A percentile compares a stretch with the other conserved stretches of the same genome.
phyloP scores from a whole-genome alignment of 2,113 vertebrate species.

The Petaurus breviceps region DNA sequence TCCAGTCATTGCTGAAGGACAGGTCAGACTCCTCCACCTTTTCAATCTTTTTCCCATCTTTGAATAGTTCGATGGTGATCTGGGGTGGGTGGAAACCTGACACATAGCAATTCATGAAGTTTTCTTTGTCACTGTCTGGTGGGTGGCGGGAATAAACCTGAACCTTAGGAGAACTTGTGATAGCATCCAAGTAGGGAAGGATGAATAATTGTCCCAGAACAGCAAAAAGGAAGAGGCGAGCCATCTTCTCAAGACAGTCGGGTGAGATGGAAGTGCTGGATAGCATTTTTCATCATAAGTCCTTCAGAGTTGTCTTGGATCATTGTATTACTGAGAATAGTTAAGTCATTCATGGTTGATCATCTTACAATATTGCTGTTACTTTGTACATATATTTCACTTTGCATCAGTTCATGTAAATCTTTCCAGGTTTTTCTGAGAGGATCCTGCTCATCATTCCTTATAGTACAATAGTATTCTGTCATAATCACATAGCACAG shows the following conservation, averaged over 20 bases:
- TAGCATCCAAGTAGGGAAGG: neutral
- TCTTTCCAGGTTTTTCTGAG: no score
- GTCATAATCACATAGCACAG: no score
- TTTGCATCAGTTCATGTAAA: no score
- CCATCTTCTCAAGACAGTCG: fast-evolving
- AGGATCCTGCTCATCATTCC: no score
- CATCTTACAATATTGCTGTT: no score
- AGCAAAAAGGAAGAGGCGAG: neutral
- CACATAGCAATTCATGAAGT: slow-evolving; percentile 88
- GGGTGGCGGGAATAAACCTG: slow-evolving; percentile 85
- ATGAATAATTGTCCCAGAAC: neutral
- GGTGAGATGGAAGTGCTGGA: neutral
- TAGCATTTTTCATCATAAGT: no score
- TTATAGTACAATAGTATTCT: no score
- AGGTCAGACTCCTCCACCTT: slow-evolving; percentile 77
- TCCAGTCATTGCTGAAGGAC: slow-evolving; percentile 88
- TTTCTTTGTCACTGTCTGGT: neutral
- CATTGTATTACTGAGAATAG: no score
- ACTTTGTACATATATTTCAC: no score
- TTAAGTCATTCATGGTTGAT: no score
- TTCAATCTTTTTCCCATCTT: slow-evolving; percentile 29
- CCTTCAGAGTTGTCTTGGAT: no score
- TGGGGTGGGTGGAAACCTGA: slow-evolving; percentile 88
- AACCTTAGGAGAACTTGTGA: slow-evolving; percentile 77
- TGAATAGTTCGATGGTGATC: slow-evolving; percentile 82